Evolutionary conservation across 2,113 vertebrate species (phyloP).

Genomic region (Chinchilla lanigera): DNA sequence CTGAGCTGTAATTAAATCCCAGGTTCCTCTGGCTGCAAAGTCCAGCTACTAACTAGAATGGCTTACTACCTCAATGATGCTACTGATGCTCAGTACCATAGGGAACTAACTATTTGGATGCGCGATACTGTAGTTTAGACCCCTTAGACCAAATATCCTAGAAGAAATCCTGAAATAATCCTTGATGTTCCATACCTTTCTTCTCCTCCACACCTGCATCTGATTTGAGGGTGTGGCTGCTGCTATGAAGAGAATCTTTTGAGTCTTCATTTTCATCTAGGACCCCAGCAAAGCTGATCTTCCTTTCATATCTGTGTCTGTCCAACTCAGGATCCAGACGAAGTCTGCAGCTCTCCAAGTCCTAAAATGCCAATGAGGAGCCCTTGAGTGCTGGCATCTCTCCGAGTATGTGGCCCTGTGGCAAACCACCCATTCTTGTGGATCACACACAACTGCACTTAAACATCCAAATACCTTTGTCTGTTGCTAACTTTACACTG

Average conservation of each 20-base stretch:
- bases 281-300: conserved; percentile 99
- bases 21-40: not conserved
- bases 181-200: conserved; percentile 89
- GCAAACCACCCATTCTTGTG: not conserved
- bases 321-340: conserved; percentile 97
- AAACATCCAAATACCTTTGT: not conserved
- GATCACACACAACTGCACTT: not conserved
- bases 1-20: not conserved
- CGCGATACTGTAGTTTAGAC: conserved; percentile 67
- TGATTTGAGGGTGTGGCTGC: conserved; percentile 98
- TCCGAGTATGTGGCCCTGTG: rapidly evolving
- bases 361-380: conserved; percentile 84
- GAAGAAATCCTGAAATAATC: conserved; percentile 69
- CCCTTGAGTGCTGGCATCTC: not conserved
- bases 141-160: conserved; percentile 72
- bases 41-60: not conserved
- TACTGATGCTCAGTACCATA: not conserved
- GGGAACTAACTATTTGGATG: not conserved
- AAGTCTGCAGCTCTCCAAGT: conserved; percentile 95
- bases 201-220: conserved; percentile 96
- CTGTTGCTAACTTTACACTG: not conserved
- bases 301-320: conserved; percentile 97
- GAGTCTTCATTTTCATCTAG: conserved; percentile 97
- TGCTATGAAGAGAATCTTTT: conserved; percentile 98
- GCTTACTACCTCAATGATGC: not conserved